A percentile compares a stretch with the other conserved stretches of the same genome.
Evolutionary conservation across 2,113 vertebrate genomes (phyloP).

Genomic region (Mobula hypostoma): DNA sequence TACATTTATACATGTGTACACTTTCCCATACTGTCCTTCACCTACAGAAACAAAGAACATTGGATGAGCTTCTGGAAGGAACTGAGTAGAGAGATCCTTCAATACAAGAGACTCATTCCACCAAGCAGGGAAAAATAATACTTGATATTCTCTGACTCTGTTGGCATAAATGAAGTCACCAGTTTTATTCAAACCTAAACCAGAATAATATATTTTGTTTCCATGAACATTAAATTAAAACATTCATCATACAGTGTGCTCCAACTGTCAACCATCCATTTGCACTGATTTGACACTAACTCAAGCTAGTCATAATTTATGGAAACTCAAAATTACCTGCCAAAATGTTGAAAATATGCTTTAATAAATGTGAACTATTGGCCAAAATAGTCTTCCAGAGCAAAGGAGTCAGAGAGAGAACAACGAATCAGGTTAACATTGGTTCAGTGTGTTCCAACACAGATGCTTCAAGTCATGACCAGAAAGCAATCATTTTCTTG

Average conservation of each 20-base stretch:
- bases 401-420: not conserved
- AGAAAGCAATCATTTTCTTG: not conserved
- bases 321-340: not conserved
- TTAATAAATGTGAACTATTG: not conserved
- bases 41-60: slow-evolving; percentile 56
- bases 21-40: slow-evolving; percentile 96
- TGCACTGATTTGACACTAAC: too few species aligned
- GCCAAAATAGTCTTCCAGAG: not conserved
- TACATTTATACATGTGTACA: slow-evolving; percentile 96
- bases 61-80: not conserved
- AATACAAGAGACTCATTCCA: not conserved
- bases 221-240: not conserved
- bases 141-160: not conserved
- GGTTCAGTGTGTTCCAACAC: not conserved
- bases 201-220: not conserved
- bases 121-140: not conserved
- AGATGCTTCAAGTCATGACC: not conserved
- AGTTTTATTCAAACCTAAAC: not conserved
- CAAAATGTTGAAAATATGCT: not conserved
- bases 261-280: too few species aligned
- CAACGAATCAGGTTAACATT: not conserved
- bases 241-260: not conserved
- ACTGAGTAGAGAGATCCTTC: not conserved
- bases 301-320: too few species aligned
- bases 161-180: not conserved